Evolutionary conservation across 2,113 vertebrate species (phyloP).

Genomic region (Prietella phreatophila): DNA sequence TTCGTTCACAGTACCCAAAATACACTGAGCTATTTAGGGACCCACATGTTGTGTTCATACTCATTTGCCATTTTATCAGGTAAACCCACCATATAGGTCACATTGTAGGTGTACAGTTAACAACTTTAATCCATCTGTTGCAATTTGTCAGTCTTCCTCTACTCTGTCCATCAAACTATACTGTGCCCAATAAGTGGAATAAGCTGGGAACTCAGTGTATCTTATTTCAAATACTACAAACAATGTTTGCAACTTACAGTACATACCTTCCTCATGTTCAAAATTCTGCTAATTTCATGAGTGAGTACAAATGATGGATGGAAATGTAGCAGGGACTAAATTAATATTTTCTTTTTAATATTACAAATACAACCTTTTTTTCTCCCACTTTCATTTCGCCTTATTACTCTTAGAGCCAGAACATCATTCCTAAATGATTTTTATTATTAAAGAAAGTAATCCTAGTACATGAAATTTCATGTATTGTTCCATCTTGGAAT

Average conservation of each 20-base stretch:
- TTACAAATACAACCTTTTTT: neutral
- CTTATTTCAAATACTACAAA: neutral
- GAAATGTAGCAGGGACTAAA: neutral
- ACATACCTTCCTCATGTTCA: neutral
- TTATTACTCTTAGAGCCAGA: neutral
- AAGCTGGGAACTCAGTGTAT: neutral
- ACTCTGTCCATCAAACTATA: neutral
- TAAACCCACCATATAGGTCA: neutral
- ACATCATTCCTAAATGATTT: neutral
- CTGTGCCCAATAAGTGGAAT: neutral
- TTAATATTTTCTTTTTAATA: neutral
- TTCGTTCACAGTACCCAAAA: neutral
- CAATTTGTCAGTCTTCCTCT: neutral
- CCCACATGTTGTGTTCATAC: neutral
- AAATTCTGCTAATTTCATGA: neutral
- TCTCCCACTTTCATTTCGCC: neutral
- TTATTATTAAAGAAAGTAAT: neutral
- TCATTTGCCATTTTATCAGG: neutral
- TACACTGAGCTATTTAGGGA: neutral
- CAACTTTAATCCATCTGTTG: neutral
- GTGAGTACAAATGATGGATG: neutral
- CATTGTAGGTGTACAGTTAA: neutral
- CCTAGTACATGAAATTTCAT: neutral
- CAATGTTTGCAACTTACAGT: neutral
- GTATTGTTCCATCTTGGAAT: slow-evolving; percentile 4